A percentile compares a stretch with the other conserved stretches of the same genome.
Conservation (phyloP, 2,888 invertebrate species). For the Hipparchia semele region DNA sequence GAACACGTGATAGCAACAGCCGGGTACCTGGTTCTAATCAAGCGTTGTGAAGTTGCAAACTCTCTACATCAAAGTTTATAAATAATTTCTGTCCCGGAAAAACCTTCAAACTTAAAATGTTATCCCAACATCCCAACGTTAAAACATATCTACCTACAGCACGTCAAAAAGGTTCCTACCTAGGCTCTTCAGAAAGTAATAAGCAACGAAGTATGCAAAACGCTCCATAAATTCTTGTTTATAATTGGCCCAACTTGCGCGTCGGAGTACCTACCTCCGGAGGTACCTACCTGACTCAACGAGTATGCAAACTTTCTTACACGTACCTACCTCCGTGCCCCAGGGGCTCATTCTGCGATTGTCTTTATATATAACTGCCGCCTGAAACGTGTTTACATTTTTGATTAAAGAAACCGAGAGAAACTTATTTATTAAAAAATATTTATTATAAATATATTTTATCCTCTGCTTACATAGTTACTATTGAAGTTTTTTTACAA, state of each 20-base stretch:
- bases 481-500: neutral
- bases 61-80: neutral
- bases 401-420: neutral
- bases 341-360: neutral
- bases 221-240: constrained; percentile 43
- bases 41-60: neutral
- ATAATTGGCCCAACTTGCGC: constrained; percentile 42
- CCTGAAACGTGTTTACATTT: neutral
- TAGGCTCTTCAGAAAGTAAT: constrained; percentile 15
- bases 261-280: constrained; percentile 23
- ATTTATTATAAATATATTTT: too few relatives aligned
- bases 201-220: constrained; percentile 33
- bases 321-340: constrained; percentile 12
- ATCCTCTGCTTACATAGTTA: too few relatives aligned
- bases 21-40: too few relatives aligned
- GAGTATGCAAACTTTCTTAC: constrained; percentile 32
- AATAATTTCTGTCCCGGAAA: neutral
- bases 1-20: too few relatives aligned
- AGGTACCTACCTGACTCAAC: constrained; percentile 31
- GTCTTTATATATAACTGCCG: constrained; percentile 2
- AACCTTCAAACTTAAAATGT: neutral
- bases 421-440: neutral
- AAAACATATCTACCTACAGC: neutral
- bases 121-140: neutral
- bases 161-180: neutral